A percentile compares a stretch with the other conserved stretches of the same genome.
phyloP scores from a whole-genome alignment of 2,888 invertebrate genomes.

The Poecilobothrus nobilitatus region DNA sequence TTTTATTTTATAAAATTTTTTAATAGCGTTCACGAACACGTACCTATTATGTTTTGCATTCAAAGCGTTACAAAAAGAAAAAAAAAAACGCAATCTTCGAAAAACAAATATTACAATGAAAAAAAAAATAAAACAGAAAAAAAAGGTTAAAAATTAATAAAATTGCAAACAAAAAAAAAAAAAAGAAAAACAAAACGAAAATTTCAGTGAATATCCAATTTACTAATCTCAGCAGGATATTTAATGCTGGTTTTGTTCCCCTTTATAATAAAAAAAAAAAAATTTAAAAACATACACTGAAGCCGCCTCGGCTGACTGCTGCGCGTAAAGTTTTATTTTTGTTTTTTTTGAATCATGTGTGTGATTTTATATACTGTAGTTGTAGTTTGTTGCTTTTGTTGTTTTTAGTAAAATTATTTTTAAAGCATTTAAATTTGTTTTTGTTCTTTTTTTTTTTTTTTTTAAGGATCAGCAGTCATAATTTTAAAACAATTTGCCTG shows the following conservation, averaged over 20 bases:
- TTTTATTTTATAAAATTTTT: neutral
- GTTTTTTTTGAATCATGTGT: neutral
- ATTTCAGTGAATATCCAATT: neutral
- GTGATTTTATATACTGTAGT: neutral
- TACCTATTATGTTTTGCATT: neutral
- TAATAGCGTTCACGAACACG: neutral
- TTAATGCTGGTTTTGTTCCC: neutral
- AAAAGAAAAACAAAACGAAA: neutral
- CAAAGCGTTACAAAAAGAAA: neutral
- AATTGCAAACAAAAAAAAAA: neutral
- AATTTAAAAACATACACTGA: neutral
- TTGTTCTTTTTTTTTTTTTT: neutral
- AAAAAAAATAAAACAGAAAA: neutral
- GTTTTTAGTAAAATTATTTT: too few relatives aligned
- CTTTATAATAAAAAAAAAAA: neutral
- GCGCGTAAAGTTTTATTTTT: neutral
- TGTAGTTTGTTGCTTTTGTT: too few relatives aligned
- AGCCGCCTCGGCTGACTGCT: neutral
- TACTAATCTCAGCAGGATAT: neutral
- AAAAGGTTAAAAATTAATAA: too few relatives aligned
- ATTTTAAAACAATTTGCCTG: conserved; percentile 1
- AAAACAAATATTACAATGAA: neutral
- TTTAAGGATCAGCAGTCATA: neutral
- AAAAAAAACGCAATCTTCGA: neutral
- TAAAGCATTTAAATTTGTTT: neutral